Percentiles rank a stretch among this genome's conserved stretches.
These are phyloP conservation scores for Indicator indicator DNA, from an alignment of 2,113 vertebrate species.

Conservation along the genomic window DNA sequence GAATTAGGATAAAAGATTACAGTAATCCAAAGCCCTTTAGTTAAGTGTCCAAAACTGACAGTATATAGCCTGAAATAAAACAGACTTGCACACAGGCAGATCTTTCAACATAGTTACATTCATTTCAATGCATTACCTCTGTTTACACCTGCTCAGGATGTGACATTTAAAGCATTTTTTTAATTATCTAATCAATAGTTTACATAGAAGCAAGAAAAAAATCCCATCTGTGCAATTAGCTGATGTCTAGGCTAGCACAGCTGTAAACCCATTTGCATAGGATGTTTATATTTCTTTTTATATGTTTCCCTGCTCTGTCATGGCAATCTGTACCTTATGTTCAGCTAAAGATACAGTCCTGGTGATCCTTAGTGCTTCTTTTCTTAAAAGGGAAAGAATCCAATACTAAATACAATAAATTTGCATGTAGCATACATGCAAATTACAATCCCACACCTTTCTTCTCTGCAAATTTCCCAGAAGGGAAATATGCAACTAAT, in stretches of 20 bases:
- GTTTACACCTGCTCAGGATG: background rate
- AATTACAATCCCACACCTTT: background rate
- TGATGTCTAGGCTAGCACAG: background rate
- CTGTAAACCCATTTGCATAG: background rate
- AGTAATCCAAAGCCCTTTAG: background rate
- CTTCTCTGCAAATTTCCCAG: background rate
- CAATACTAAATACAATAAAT: background rate
- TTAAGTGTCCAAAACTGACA: background rate
- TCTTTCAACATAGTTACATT: background rate
- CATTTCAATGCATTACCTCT: background rate
- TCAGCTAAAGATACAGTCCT: background rate
- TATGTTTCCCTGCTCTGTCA: background rate
- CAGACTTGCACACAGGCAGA: background rate
- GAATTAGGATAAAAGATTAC: background rate
- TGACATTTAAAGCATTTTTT: background rate
- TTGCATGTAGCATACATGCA: background rate
- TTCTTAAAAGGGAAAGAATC: background rate
- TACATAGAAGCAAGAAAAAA: background rate
- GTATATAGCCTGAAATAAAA: slow-evolving; percentile 3
- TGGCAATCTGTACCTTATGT: background rate
- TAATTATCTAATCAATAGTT: background rate
- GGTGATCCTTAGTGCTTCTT: background rate
- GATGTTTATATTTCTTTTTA: background rate
- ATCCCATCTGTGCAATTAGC: background rate
- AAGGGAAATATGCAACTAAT: background rate